Evolutionary conservation across 2,797 vertebrate species (phyloP).

Genomic region (Melanogrammus aeglefinus): DNA sequence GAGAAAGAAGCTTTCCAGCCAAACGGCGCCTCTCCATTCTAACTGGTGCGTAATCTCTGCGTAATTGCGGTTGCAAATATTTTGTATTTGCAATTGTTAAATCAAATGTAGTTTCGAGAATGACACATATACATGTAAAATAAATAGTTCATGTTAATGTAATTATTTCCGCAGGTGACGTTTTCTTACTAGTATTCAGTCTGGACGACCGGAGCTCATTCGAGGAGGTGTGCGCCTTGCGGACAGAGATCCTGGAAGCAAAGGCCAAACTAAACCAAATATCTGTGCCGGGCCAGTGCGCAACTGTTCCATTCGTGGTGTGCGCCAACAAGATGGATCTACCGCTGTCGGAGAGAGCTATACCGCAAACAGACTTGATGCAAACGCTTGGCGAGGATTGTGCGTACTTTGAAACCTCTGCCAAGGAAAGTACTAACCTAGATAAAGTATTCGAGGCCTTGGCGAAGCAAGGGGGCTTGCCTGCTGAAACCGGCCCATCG

Average conservation of each 20-base stretch:
- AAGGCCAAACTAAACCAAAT: conserved; percentile 67
- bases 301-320: conserved; percentile 65
- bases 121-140: not conserved
- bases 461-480: conserved; percentile 70
- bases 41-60: conserved; percentile 65
- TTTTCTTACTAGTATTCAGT: conserved; percentile 78
- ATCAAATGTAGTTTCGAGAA: not conserved
- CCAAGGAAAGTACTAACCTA: conserved; percentile 73
- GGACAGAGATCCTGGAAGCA: conserved; percentile 68
- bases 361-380: conserved; percentile 59
- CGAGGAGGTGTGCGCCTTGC: conserved; percentile 69
- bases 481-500: conserved; percentile 73
- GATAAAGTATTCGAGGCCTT: conserved; percentile 73
- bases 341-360: conserved; percentile 40
- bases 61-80: not conserved
- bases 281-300: conserved; percentile 37
- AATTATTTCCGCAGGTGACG: conserved; percentile 62
- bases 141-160: not conserved
- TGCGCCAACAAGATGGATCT: conserved; percentile 77
- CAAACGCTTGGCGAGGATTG: conserved; percentile 64
- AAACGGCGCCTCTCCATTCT: conserved; percentile 78
- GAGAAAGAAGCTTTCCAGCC: conserved; percentile 75
- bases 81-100: not conserved
- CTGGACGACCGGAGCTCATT: conserved; percentile 73
- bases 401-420: conserved; percentile 75